Base-by-base conservation (phyloP, 1,140 invertebrate genomes). In the Halictus rubicundus region DNA sequence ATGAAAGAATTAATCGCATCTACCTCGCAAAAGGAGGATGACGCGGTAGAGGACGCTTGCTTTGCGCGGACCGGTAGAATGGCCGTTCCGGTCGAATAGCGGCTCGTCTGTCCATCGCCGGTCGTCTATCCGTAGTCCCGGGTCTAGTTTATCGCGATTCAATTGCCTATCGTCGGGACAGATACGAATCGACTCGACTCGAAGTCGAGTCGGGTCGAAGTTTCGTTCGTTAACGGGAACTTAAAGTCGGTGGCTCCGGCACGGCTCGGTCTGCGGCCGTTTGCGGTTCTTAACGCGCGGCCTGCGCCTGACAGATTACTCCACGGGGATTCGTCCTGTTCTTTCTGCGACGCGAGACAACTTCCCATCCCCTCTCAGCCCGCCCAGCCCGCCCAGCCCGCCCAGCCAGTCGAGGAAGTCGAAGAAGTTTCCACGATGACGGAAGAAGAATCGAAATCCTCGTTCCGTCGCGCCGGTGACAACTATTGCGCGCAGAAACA, bases 141-240 rank as follows among this genome's bases (percentile, higher is more conserved):
- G 52, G 16, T 63, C 60, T 57, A 37, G 32, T 83, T 76, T 76
- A 76, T 80, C 69, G 32, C 61, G 72, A 81, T 71, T 80, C 54
- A 78, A 85, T 85, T 80, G 78, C 60, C 68, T 59, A 77, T 78
- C 82, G 77, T 16, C 49, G 49, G 49, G 19, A 6, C 49, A 52
- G 49, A 52, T 52, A 52, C 49, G 49, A 14, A 16, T 6, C 49
- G 12, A 16, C 49, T 12, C 16, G 19, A 14, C 14, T 16, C 16
- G 19, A 64, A 16, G 12, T 12, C 16, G 19, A 14, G 3, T 16
- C 16, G 19, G 59, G 25, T 52, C n/a, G 12, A 75, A 80, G 60
- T 74, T 70, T 66, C 16, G 49, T 76, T 80, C 52, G 78, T 84
- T 76, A 83, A 69, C 27, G 32, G 21, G 27, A 19, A 54, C 52